These are phyloP conservation scores for Alfaro cultratus DNA, from an alignment of 2,797 vertebrate genomes.

Conservation along the genomic window DNA sequence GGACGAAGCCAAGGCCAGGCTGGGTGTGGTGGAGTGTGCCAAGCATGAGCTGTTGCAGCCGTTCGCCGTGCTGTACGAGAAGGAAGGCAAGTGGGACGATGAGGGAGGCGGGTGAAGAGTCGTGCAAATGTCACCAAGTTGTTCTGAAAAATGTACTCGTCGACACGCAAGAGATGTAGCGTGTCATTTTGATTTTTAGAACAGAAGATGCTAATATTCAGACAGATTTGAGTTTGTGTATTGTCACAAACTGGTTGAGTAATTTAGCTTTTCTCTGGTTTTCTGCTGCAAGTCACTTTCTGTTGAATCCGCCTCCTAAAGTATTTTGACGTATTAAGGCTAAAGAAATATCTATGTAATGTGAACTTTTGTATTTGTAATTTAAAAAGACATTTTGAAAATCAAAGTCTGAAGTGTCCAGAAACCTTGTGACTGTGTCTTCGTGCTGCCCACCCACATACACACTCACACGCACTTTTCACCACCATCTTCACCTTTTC, in stretches of 20 bases:
- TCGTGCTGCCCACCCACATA: background rate
- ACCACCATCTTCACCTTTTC: background rate
- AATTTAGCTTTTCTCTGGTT: background rate
- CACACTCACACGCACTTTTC: background rate
- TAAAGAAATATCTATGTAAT: background rate
- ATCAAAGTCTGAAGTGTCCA: background rate
- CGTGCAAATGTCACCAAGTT: background rate
- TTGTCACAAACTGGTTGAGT: background rate
- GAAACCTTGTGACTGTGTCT: background rate
- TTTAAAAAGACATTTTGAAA: background rate
- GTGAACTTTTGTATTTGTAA: background rate
- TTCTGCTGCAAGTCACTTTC: background rate
- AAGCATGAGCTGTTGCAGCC: conserved; percentile 97
- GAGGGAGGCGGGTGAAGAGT: background rate
- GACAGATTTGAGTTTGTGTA: background rate
- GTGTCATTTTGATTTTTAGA: background rate
- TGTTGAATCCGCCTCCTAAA: background rate
- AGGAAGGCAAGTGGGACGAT: conserved; percentile 86
- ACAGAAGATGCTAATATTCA: background rate
- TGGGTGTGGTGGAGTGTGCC: conserved; percentile 96
- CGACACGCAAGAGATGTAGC: background rate
- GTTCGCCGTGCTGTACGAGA: conserved; percentile 96
- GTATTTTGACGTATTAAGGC: background rate
- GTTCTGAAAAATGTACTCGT: background rate
- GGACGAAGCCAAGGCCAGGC: conserved; percentile 94